Conservation (phyloP, 2,888 invertebrate genomes). For the Dryocosmus kuriphilus region DNA sequence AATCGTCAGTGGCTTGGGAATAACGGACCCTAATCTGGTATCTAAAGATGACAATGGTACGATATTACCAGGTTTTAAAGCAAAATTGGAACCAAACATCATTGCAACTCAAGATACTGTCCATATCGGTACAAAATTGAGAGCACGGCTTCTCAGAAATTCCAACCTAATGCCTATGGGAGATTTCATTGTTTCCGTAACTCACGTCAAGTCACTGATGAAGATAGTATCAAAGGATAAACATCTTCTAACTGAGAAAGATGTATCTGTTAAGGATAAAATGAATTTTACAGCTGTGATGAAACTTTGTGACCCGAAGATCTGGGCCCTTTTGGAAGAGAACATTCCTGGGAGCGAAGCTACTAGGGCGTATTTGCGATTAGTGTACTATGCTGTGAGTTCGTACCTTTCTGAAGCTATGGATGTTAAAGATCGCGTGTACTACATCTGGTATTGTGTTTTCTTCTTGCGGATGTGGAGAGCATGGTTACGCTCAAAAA, state of each 20-base stretch:
- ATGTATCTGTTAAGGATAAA: slow-evolving; percentile 54
- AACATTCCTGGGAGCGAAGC: too few relatives aligned
- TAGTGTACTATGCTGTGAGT: too few relatives aligned
- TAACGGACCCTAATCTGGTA: slow-evolving; percentile 25
- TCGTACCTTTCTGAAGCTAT: too few relatives aligned
- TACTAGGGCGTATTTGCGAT: too few relatives aligned
- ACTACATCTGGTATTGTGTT: too few relatives aligned
- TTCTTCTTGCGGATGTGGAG: too few relatives aligned
- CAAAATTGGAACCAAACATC: neutral
- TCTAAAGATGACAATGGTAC: slow-evolving; percentile 20
- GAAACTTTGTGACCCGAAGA: slow-evolving; percentile 54
- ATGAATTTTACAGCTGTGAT: slow-evolving; percentile 48
- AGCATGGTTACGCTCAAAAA: too few relatives aligned
- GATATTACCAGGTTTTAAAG: slow-evolving; percentile 18
- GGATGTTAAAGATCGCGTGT: too few relatives aligned
- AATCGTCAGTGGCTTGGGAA: slow-evolving; percentile 40
- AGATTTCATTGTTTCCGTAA: slow-evolving; percentile 44
- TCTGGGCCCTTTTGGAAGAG: too few relatives aligned
- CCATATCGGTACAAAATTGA: slow-evolving; percentile 60
- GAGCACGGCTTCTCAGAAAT: slow-evolving; percentile 54
- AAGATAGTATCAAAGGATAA: slow-evolving; percentile 34
- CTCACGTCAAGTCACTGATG: slow-evolving; percentile 47
- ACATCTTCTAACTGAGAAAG: slow-evolving; percentile 44
- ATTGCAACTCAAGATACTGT: slow-evolving; percentile 58
- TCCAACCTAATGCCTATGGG: slow-evolving; percentile 53